phyloP scores from a whole-genome alignment of 2,888 invertebrate genomes.

The Blastobasis adustella region DNA sequence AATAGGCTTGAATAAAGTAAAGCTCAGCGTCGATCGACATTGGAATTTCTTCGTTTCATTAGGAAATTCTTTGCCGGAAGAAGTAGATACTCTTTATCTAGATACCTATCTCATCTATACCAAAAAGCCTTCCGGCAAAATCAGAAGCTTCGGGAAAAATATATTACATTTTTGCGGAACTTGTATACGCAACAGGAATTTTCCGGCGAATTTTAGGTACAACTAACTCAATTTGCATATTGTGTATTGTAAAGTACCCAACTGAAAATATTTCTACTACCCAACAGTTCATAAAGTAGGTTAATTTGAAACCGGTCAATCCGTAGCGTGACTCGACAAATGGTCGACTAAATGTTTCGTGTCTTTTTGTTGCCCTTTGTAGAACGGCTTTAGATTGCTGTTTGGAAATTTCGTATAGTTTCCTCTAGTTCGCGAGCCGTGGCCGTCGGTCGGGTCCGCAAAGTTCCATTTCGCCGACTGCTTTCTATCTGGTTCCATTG shows the following conservation, averaged over 20 bases:
- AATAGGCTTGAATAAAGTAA: neutral
- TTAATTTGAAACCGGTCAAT: slow-evolving; percentile 47
- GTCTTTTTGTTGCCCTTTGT: slow-evolving; percentile 30
- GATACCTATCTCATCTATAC: slow-evolving; percentile 2
- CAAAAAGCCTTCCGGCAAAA: slow-evolving; percentile 19
- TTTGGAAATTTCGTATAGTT: slow-evolving; percentile 43
- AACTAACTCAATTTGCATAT: too few species aligned
- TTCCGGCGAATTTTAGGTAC: neutral
- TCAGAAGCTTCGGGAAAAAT: neutral
- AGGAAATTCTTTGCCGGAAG: slow-evolving; percentile 31
- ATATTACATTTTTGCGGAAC: neutral
- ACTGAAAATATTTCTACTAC: slow-evolving; percentile 10
- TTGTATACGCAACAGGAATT: too few species aligned
- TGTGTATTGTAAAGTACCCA: slow-evolving; percentile 9
- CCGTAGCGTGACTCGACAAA: slow-evolving; percentile 52
- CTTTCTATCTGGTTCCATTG: slow-evolving; percentile 34
- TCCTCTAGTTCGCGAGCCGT: slow-evolving; percentile 21
- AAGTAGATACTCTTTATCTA: slow-evolving; percentile 21
- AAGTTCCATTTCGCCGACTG: slow-evolving; percentile 37
- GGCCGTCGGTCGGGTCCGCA: slow-evolving; percentile 10
- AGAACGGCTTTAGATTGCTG: slow-evolving; percentile 26
- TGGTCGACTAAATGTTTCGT: slow-evolving; percentile 27
- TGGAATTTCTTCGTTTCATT: slow-evolving; percentile 38
- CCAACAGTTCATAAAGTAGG: slow-evolving; percentile 34
- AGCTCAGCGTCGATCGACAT: slow-evolving; percentile 29